Evolutionary conservation across 1,140 invertebrate species (phyloP), one percentile per base, ranked within the genome.

Genomic region (Drosophila busckii): DNA sequence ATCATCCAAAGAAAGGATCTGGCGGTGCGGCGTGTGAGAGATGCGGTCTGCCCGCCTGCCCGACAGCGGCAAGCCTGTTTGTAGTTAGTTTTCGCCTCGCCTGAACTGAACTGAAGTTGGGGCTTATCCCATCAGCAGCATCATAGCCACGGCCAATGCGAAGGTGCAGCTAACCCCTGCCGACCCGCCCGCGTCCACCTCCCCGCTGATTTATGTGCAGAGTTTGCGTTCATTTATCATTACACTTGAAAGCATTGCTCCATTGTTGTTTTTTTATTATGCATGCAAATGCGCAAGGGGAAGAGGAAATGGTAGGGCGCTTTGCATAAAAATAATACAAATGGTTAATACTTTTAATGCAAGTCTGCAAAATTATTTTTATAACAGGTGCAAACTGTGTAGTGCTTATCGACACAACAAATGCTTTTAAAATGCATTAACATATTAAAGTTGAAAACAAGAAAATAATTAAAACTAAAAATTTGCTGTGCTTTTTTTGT

Each of bases 171-270:
- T 8, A 16, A 29, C n/a, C 9, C 10, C 32, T 19, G 6, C 8
- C 6, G 1, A 12, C 19, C 10, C 13, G 10, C 22, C 2, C n/a
- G 38, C 9, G 10, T 20, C 15, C 4, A 3, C 7, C n/a, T 15
- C 7, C 29, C 46, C 1, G 32, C 66, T 78, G 73, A 78, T 78
- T 78, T 78, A 78, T 78, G 75, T 80, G 48, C 75, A 25, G 73
- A 78, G 73, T 78, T 78, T 78, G 73, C 73, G 68, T 78, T 78
- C 73, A 78, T 78, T 78, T 78, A 78, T 78, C 73, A 78, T 78
- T 78, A 78, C 73, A 78, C 75, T 73, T 78, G 73, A 80, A 80
- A 78, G 73, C 73, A 78, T 78, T 80, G 60, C 68, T 63, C 68
- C 73, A 73, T 80, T 80, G 63, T 71, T 71, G 42, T 45, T 54